phyloP scores from a whole-genome alignment of 2,113 vertebrate genomes.

The Cervus canadensis region DNA sequence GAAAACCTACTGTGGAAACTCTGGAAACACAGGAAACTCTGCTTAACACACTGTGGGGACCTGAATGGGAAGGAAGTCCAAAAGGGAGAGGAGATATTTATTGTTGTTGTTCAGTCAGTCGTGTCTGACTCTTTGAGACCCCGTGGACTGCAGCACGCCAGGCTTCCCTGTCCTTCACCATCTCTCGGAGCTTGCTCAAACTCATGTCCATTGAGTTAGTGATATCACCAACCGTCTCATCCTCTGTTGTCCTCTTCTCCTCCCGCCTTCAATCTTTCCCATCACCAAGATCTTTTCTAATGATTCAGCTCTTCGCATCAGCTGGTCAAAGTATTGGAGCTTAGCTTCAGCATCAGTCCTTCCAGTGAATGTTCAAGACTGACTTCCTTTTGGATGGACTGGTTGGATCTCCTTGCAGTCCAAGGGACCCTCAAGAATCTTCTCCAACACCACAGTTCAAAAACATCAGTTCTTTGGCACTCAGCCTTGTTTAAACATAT shows the following conservation, averaged over 20 bases:
- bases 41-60: accelerated
- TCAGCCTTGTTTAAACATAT: background rate
- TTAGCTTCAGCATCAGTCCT: background rate
- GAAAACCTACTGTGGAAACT: background rate
- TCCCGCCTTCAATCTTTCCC: background rate
- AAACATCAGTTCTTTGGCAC: background rate
- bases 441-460: background rate
- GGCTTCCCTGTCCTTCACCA: background rate
- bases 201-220: background rate
- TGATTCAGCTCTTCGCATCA: background rate
- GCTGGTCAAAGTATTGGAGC: background rate
- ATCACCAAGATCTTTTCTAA: background rate
- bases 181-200: background rate
- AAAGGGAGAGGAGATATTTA: background rate
- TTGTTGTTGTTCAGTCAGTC: background rate
- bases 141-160: background rate
- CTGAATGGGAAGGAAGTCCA: background rate
- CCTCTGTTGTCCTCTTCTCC: background rate
- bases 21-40: background rate
- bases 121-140: accelerated
- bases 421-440: background rate
- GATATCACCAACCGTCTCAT: background rate
- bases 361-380: background rate
- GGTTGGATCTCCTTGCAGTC: background rate
- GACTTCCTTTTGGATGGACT: background rate